These are phyloP conservation scores for Scaptomyza montana DNA, from an alignment of 1,140 invertebrate genomes.

Conservation along the genomic window DNA sequence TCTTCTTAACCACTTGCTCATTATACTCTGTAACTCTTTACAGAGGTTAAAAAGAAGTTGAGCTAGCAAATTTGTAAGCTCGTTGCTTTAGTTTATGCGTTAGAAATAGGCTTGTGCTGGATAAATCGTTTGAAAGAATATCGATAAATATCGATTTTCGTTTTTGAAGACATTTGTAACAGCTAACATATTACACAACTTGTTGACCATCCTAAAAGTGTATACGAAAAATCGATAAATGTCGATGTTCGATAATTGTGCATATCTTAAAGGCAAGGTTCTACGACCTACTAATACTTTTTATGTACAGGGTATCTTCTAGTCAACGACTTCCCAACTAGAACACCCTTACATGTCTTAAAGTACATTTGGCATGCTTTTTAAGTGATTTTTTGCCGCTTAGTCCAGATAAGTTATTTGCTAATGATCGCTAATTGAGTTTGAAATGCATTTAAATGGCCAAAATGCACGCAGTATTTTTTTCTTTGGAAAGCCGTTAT, in stretches of 20 bases:
- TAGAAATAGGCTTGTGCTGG: too few relatives aligned
- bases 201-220: too few relatives aligned
- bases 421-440: constrained; percentile 79
- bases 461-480: constrained; percentile 47
- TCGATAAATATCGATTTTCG: too few relatives aligned
- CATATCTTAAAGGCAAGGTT: too few relatives aligned
- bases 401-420: constrained; percentile 63
- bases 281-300: background rate
- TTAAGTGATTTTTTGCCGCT: constrained; percentile 63
- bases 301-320: background rate
- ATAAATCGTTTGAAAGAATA: too few relatives aligned
- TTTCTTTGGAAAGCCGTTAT: constrained; percentile 11
- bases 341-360: background rate
- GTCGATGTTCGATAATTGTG: too few relatives aligned
- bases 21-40: background rate
- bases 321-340: background rate
- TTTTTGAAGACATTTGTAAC: too few relatives aligned
- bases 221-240: too few relatives aligned
- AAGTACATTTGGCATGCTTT: constrained; percentile 47
- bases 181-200: too few relatives aligned
- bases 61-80: too few relatives aligned
- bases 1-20: background rate
- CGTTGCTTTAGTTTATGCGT: too few relatives aligned
- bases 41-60: background rate
- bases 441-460: constrained; percentile 74